Percentiles rank a stretch among this genome's conserved stretches.
phyloP scores from a whole-genome alignment of 2,797 vertebrate genomes.

The Todus mexicanus region DNA sequence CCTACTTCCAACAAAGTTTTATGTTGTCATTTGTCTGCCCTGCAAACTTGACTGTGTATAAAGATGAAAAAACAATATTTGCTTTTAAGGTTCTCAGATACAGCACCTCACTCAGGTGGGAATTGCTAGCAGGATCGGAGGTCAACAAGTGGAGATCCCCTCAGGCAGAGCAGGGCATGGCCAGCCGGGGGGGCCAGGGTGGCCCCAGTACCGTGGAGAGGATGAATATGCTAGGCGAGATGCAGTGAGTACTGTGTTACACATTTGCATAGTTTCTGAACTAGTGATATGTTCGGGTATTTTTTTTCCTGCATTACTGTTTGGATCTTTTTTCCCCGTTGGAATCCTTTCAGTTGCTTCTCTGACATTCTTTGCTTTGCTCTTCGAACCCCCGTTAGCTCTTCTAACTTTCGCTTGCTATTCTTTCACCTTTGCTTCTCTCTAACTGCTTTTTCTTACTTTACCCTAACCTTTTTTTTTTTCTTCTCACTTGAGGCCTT shows the following conservation, averaged over 20 bases:
- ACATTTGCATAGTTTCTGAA: constrained; percentile 63
- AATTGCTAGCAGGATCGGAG: constrained; percentile 88
- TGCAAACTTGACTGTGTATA: constrained; percentile 59
- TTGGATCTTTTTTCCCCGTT: not conserved
- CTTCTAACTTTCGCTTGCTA: constrained; percentile 48
- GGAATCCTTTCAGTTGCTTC: constrained; percentile 59
- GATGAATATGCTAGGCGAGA: constrained; percentile 88
- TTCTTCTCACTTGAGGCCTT: not conserved
- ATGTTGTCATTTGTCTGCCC: constrained; percentile 61
- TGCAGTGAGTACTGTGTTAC: constrained; percentile 82
- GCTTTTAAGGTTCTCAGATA: constrained; percentile 88
- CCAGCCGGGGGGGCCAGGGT: constrained; percentile 85
- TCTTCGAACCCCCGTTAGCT: not conserved
- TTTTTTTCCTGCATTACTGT: constrained; percentile 44
- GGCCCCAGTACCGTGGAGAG: constrained; percentile 84
- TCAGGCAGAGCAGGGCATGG: constrained; percentile 84
- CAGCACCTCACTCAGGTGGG: constrained; percentile 97
- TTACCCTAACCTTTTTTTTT: constrained; percentile 27
- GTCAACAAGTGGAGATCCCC: constrained; percentile 82
- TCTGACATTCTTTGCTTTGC: constrained; percentile 53
- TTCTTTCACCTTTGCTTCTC: constrained; percentile 29
- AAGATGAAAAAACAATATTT: constrained; percentile 70
- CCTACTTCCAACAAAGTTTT: constrained; percentile 25
- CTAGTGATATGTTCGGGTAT: constrained; percentile 53
- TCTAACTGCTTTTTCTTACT: constrained; percentile 42